These are phyloP conservation scores for Murina feae DNA, from an alignment of 2,113 vertebrate species.

Conservation along the genomic window DNA sequence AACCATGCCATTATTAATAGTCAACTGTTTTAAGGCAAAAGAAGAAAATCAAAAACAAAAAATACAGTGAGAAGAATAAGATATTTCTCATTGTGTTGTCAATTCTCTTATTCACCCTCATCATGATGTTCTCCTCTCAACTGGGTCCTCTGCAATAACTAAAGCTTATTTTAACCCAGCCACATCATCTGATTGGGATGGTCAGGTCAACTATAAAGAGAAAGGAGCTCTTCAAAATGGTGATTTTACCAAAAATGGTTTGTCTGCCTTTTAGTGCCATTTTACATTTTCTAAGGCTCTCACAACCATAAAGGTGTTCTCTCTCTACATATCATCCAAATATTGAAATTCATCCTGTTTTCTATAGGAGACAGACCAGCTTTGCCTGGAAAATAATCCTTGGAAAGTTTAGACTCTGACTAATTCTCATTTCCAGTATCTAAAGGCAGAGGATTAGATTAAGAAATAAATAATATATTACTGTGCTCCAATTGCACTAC, in stretches of 20 bases:
- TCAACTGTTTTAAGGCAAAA: slow-evolving; percentile 16
- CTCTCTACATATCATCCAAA: slow-evolving; percentile 20
- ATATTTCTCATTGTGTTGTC: background rate
- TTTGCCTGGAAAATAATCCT: slow-evolving; percentile 65
- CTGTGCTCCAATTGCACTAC: slow-evolving; percentile 27
- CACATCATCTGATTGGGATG: background rate
- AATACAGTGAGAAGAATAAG: background rate
- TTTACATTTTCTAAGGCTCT: slow-evolving; percentile 20
- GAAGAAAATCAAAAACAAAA: background rate
- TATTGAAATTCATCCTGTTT: slow-evolving; percentile 60
- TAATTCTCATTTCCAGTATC: slow-evolving; percentile 70
- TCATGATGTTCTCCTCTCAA: background rate
- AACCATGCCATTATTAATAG: background rate
- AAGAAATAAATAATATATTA: slow-evolving; percentile 62
- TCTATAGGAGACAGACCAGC: slow-evolving; percentile 52
- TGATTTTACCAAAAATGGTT: background rate
- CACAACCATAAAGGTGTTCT: background rate
- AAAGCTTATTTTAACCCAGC: background rate
- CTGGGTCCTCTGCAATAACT: background rate
- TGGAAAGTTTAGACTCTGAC: slow-evolving; percentile 61
- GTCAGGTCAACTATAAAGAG: background rate
- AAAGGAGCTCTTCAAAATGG: background rate
- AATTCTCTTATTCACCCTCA: background rate
- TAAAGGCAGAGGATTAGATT: slow-evolving; percentile 64
- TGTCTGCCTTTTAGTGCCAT: background rate